A percentile compares a stretch with the other conserved stretches of the same genome.
phyloP scores from a whole-genome alignment of 2,113 vertebrate species.

The Hippocampus abdominalis region DNA sequence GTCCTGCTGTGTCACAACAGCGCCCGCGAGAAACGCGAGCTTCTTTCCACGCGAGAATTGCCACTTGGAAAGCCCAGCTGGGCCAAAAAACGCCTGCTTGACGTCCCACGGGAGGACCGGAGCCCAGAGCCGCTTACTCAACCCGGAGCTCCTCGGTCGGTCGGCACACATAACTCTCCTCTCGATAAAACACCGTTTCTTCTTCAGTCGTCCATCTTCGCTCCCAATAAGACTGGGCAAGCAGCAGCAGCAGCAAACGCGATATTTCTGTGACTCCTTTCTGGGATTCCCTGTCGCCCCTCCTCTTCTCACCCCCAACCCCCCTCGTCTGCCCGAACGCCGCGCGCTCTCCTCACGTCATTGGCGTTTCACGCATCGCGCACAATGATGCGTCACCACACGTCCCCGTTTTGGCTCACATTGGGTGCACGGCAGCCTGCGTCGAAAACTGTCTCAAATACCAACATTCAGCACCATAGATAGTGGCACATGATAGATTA shows the following conservation, averaged over 20 bases:
- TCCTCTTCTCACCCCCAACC: slow-evolving; percentile 38
- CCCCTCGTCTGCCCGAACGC: not conserved
- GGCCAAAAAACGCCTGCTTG: not conserved
- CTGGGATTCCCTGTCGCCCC: slow-evolving; percentile 56
- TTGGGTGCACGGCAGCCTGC: not conserved
- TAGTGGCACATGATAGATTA: slow-evolving; percentile 24
- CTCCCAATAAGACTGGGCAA: slow-evolving; percentile 24
- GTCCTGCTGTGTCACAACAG: slow-evolving; percentile 1
- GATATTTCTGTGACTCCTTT: slow-evolving; percentile 59
- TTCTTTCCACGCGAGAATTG: slow-evolving; percentile 22
- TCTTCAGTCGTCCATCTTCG: slow-evolving; percentile 8
- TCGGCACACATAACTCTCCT: not conserved
- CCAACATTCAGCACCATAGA: slow-evolving; percentile 51
- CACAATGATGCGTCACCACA: not conserved
- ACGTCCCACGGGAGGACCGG: slow-evolving; percentile 1
- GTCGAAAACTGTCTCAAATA: not conserved
- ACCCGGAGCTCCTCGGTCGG: slow-evolving; percentile 17
- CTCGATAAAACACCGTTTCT: not conserved
- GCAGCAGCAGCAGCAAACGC: slow-evolving; percentile 32
- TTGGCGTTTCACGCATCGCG: slow-evolving; percentile 13
- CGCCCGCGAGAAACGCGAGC: slow-evolving; percentile 9
- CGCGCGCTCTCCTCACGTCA: slow-evolving; percentile 3
- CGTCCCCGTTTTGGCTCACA: not conserved
- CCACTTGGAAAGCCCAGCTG: slow-evolving; percentile 16
- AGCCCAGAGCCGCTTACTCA: slow-evolving; percentile 25